Evolutionary conservation across 2,113 vertebrate genomes (phyloP).

Genomic region (Malurus elegans): DNA sequence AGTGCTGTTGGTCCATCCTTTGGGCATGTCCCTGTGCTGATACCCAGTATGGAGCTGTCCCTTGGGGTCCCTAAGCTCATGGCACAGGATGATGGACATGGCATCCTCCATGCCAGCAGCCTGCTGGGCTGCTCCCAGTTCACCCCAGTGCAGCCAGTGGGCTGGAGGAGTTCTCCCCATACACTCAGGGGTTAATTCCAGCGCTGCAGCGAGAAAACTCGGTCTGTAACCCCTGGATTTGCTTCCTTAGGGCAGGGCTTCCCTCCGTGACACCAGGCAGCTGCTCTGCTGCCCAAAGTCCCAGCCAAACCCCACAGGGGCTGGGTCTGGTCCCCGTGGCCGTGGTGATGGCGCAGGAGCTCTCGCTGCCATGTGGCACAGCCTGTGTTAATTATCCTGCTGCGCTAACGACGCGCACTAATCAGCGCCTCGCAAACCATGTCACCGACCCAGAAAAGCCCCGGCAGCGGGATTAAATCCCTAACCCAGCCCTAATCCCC

Average conservation of each 20-base stretch:
- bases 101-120: background rate
- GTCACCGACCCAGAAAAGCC: conserved; percentile 42
- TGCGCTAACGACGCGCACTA: background rate
- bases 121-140: background rate
- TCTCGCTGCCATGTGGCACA: background rate
- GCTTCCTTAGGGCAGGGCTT: background rate
- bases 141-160: background rate
- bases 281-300: background rate
- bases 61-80: fast-evolving
- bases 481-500: background rate
- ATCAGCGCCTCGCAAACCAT: background rate
- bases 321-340: background rate
- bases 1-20: background rate
- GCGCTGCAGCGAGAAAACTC: background rate
- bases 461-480: conserved; percentile 8
- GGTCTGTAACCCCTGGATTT: background rate
- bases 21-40: fast-evolving
- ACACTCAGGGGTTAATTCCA: background rate
- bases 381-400: background rate
- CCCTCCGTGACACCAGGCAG: background rate
- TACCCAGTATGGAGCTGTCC: fast-evolving
- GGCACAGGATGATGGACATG: fast-evolving
- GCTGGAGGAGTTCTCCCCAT: background rate
- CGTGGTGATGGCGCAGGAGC: fast-evolving
- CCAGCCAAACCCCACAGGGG: fast-evolving